Percentiles rank a stretch among this genome's conserved stretches.
Evolutionary conservation across 2,888 invertebrate genomes (phyloP).

Genomic region (Ariolimax columbianus): DNA sequence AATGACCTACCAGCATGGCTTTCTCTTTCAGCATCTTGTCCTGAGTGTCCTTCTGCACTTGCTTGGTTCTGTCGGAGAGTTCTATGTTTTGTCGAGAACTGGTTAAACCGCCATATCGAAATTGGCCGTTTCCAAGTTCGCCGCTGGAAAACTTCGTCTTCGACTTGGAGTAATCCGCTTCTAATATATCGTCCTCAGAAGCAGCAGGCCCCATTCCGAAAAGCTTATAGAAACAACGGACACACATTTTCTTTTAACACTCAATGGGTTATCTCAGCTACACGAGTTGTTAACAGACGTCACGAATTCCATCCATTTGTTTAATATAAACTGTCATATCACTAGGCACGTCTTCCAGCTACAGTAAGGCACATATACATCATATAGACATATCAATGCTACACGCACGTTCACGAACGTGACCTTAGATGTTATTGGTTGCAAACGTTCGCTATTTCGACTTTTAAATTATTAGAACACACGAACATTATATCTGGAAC

Average conservation of each 20-base stretch:
- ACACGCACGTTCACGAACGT: no score
- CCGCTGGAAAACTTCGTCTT: conserved; percentile 26
- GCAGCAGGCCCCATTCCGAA: conserved; percentile 37
- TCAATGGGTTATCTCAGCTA: not conserved
- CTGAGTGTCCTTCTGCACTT: conserved; percentile 34
- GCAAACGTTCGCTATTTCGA: no score
- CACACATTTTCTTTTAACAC: conserved; percentile 29
- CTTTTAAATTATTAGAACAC: no score
- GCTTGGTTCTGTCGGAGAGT: conserved; percentile 43
- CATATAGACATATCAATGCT: not conserved
- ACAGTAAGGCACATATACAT: not conserved
- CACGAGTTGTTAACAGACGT: not conserved
- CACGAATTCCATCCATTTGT: not conserved
- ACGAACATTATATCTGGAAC: no score
- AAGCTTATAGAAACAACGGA: conserved; percentile 44
- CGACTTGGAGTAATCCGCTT: conserved; percentile 30
- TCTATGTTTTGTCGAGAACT: conserved; percentile 40
- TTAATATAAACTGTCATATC: not conserved
- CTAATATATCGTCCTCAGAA: conserved; percentile 43
- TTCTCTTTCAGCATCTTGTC: conserved; percentile 33
- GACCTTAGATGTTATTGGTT: no score
- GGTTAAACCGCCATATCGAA: conserved; percentile 33
- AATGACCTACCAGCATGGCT: conserved; percentile 26
- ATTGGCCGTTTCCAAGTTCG: conserved; percentile 36
- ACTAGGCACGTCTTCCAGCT: not conserved